Evolutionary conservation across 2,797 vertebrate species (phyloP), one percentile per base, ranked within the genome.

Genomic region (Capromys pilorides): DNA sequence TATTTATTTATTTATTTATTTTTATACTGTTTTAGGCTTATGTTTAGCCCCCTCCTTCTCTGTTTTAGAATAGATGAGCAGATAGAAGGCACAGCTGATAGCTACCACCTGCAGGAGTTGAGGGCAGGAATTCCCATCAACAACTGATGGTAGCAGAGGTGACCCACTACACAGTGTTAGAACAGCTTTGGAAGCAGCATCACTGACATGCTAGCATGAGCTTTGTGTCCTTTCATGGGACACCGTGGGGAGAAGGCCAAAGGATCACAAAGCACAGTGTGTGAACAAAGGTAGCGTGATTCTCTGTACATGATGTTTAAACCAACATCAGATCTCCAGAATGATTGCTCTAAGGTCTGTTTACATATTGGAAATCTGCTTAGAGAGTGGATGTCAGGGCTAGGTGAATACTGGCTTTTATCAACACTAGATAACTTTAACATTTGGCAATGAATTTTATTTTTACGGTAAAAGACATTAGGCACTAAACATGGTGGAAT

Each of bases 391-490:
- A 51, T n/a, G 86, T 36, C 9, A 18, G 73, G 75, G 49, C 39
- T 51, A 28, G 28, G 6, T 69, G n/a, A 64, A 69, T 24, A 39
- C 10, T 77, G 81, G 57, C n/a, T 86, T 94, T 90, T n/a, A 64
- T 82, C 77, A 78, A 8, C 28, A 31, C 24, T 54, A 82, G 67
- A 78, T 86, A 77, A 93, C 57, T 61, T 75, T 86, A 90, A 59
- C 67, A 49, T 87, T 62, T 80, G 84, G 89, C 57, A 64, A 49
- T 21, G 28, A 79, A 83, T 94, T 82, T 84, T 41, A 92, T 79
- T 91, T 75, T 93, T 89, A 91, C 31, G 75, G 75, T 33, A 81
- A 64, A 87, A 90, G 51, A 45, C 19, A 84, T 28, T 90, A 19
- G 66, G 86, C 73, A 49, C 36, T 33, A 71, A 79, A 93, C 33